Evolutionary conservation across 2,797 vertebrate species (phyloP).

Genomic region (Sphenopsis melanotis): DNA sequence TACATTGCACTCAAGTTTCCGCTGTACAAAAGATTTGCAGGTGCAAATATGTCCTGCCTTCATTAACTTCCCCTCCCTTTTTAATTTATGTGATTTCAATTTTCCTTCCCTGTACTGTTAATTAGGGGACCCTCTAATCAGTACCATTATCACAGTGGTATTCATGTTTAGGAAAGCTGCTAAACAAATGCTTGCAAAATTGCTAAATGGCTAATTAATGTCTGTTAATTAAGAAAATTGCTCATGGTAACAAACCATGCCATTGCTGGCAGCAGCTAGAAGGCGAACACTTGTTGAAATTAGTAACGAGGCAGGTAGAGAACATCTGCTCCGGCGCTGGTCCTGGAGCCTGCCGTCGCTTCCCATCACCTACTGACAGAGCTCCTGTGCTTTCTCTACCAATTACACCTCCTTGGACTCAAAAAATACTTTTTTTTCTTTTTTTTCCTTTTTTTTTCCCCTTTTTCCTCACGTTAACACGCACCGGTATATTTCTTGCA

Average conservation of each 20-base stretch:
- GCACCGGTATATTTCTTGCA: slow-evolving; percentile 14
- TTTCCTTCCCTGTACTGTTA: slow-evolving; percentile 85
- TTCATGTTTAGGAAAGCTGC: slow-evolving; percentile 87
- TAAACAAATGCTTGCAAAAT: slow-evolving; percentile 85
- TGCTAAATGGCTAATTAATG: slow-evolving; percentile 88
- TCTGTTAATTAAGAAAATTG: slow-evolving; percentile 89
- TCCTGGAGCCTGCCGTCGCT: slow-evolving; percentile 69
- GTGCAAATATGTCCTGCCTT: slow-evolving; percentile 83
- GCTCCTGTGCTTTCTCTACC: slow-evolving; percentile 50
- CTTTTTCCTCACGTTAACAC: neutral
- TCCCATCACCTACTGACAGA: slow-evolving; percentile 62
- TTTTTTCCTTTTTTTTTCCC: neutral
- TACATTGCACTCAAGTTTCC: slow-evolving; percentile 80
- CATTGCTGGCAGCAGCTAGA: slow-evolving; percentile 83
- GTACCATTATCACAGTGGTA: slow-evolving; percentile 86
- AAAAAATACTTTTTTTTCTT: neutral
- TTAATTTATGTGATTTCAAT: slow-evolving; percentile 85
- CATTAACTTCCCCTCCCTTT: slow-evolving; percentile 83
- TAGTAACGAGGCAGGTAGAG: slow-evolving; percentile 81
- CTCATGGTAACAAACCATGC: slow-evolving; percentile 85
- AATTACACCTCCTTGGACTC: slow-evolving; percentile 34
- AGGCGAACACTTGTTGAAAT: slow-evolving; percentile 84
- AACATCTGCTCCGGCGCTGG: slow-evolving; percentile 76
- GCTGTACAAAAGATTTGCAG: slow-evolving; percentile 82
- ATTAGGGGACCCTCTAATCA: slow-evolving; percentile 86